Conservation (phyloP, 2,113 vertebrate genomes). For the Oreochromis aureus region DNA sequence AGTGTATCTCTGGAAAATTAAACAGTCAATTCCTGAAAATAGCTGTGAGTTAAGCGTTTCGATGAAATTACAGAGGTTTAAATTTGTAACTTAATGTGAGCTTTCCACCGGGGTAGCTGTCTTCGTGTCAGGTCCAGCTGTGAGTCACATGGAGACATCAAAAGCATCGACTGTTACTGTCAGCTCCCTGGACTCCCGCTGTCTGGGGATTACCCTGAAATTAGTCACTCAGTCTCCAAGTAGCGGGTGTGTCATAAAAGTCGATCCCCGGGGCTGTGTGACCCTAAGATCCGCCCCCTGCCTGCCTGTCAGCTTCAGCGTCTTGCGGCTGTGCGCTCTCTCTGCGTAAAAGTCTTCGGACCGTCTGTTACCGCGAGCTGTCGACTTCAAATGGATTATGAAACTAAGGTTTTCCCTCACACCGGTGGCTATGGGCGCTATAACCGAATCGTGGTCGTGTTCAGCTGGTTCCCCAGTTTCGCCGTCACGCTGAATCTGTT, state of each 20-base stretch:
- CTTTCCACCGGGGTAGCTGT: neutral
- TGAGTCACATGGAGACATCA: neutral
- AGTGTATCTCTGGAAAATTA: neutral
- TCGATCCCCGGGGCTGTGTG: neutral
- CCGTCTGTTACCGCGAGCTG: neutral
- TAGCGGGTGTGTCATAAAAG: neutral
- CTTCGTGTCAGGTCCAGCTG: neutral
- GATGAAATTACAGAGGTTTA: neutral
- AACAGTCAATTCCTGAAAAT: neutral
- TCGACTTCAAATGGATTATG: slow-evolving; percentile 62
- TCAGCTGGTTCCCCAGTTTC: slow-evolving; percentile 76
- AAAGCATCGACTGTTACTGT: neutral
- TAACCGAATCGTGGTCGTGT: slow-evolving; percentile 64
- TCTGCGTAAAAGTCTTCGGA: neutral
- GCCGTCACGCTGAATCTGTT: slow-evolving; percentile 73
- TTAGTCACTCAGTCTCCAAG: neutral
- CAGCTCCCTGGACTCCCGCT: neutral
- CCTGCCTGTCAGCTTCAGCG: neutral
- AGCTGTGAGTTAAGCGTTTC: neutral
- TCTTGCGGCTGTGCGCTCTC: neutral
- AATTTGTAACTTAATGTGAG: neutral
- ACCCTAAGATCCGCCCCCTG: neutral
- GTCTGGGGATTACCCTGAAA: neutral
- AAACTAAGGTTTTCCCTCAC: slow-evolving; percentile 53
- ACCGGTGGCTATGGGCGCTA: slow-evolving; percentile 74